phyloP scores from a whole-genome alignment of 1,140 invertebrate genomes.

The Latrodectus geometricus region DNA sequence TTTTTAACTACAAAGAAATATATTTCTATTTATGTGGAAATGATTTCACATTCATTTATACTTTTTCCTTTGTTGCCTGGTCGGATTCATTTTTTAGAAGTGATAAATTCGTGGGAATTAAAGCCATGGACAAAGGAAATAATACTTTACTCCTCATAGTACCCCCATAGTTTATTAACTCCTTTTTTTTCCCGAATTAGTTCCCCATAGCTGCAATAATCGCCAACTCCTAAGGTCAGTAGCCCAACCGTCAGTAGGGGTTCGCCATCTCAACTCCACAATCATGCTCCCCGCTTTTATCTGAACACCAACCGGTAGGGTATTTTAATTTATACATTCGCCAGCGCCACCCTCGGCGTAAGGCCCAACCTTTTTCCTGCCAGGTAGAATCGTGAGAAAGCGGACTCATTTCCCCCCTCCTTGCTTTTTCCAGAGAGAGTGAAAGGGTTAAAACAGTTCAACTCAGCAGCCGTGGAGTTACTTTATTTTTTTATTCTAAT shows the following conservation, averaged over 20 bases:
- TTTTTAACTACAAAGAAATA: no score
- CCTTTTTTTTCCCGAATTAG: no score
- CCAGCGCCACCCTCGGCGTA: constrained; percentile 26
- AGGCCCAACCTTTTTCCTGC: constrained; percentile 11
- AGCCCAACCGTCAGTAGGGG: constrained; percentile 19
- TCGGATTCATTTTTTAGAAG: no score
- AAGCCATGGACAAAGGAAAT: no score
- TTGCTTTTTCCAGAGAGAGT: background rate
- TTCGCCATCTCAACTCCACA: background rate
- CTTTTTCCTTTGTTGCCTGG: no score
- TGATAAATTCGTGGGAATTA: no score
- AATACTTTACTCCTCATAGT: no score
- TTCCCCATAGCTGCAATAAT: no score
- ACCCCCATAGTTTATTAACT: no score
- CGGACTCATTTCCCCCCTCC: background rate
- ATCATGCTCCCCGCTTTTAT: background rate
- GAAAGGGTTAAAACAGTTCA: background rate
- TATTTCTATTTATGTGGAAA: no score
- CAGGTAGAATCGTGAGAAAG: constrained; percentile 32
- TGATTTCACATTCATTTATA: no score
- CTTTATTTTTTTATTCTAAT: background rate
- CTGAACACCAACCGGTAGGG: background rate
- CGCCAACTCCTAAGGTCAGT: constrained; percentile 12
- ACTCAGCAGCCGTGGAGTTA: background rate
- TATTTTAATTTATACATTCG: constrained; percentile 24